Percentiles rank a stretch among this genome's conserved stretches.
Conservation (phyloP, 53 echinoderm and acorn worm genomes). For the Apostichopus leukothele region DNA sequence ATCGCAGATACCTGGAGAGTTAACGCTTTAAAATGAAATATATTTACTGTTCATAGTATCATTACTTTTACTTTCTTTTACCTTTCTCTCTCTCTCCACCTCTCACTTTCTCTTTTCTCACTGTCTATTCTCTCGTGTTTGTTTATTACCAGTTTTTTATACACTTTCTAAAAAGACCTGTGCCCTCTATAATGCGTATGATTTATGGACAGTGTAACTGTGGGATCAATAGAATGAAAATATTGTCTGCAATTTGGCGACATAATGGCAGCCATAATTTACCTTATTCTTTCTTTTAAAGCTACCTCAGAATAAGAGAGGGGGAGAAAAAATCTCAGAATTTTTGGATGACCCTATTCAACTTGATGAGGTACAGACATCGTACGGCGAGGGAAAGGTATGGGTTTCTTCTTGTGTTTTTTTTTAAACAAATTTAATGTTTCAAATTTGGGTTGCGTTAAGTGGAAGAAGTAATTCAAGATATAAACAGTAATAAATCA, state of each 20-base stretch:
- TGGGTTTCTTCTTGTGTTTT: background rate
- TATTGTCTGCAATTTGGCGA: conserved; percentile 53
- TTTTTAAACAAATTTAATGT: background rate
- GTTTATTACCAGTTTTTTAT: conserved; percentile 38
- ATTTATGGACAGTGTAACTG: conserved; percentile 34
- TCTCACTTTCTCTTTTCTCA: background rate
- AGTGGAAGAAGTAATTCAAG: conserved; percentile 44
- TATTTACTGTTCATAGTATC: conserved; percentile 26
- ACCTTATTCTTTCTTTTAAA: conserved; percentile 4
- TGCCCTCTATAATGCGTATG: conserved; percentile 15
- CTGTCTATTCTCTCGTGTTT: background rate
- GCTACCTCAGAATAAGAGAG: background rate
- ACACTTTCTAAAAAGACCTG: conserved; percentile 29
- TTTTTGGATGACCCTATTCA: conserved; percentile 34
- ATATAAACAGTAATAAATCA: conserved; percentile 44
- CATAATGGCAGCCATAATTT: conserved; percentile 48
- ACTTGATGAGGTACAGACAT: conserved; percentile 31
- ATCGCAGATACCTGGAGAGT: conserved; percentile 46
- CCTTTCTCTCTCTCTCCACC: background rate
- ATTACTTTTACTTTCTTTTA: conserved; percentile 1
- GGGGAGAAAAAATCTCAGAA: background rate
- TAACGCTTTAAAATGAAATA: conserved; percentile 22
- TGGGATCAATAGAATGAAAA: conserved; percentile 46
- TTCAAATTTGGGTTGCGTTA: conserved; percentile 40
- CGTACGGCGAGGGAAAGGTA: background rate